A percentile compares a stretch with the other conserved stretches of the same genome.
phyloP scores from a whole-genome alignment of 2,113 vertebrate genomes.

The Aptenodytes forsteri region DNA sequence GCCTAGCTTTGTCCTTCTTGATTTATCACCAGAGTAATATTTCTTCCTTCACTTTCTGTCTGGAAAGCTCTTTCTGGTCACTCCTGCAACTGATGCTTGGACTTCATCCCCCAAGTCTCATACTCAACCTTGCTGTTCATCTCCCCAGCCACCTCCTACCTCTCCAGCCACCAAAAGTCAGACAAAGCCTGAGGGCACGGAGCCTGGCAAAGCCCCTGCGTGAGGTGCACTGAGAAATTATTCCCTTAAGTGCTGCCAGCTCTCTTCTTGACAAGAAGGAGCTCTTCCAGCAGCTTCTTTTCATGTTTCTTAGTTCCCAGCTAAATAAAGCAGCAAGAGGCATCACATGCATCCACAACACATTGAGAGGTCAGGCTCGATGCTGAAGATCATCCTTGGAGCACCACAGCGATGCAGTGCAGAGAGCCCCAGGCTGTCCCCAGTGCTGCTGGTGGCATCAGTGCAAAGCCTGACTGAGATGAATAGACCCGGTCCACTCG shows the following conservation, averaged over 20 bases:
- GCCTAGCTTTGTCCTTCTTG: background rate
- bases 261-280: background rate
- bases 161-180: background rate
- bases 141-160: background rate
- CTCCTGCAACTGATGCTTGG: no score
- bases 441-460: background rate
- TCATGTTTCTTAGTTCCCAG: background rate
- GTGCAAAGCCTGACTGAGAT: background rate
- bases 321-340: background rate
- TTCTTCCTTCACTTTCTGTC: background rate
- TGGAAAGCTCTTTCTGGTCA: background rate
- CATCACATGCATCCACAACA: background rate
- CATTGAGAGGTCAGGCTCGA: background rate
- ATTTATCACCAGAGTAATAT: background rate
- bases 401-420: no score
- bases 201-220: background rate
- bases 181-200: background rate
- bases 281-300: background rate
- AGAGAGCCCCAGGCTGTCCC: background rate
- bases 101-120: background rate
- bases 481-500: fast-evolving
- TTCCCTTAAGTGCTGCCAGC: background rate
- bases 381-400: background rate
- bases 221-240: background rate
- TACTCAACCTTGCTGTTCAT: background rate